Base-by-base conservation (phyloP, 2,113 vertebrate species). In the Mus musculus region DNA sequence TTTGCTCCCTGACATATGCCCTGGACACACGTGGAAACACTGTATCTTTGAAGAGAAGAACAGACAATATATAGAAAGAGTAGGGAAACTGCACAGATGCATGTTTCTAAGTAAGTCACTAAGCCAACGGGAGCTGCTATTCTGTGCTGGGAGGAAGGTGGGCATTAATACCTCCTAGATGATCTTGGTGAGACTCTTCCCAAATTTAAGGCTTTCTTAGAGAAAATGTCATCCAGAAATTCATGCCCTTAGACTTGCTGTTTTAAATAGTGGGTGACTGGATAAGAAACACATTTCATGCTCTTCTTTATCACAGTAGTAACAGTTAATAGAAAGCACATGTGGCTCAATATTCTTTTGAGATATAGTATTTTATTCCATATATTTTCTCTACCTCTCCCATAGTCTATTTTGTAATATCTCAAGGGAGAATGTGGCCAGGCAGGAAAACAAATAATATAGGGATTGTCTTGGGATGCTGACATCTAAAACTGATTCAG, bases 261-360 rank as follows among this genome's bases (percentile, higher is more conserved):
- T 89, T 49, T 88, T 93, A 72, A 88, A 14, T 63, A 92, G 61
- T 17, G 14, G 13, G 36, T 17, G 88, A 42, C 5, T 88, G 16
- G n/a, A 96, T 91, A 54, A 94, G 75, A 96, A 88, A 42, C 87
- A 78, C 19, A 92, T 95, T 93, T 93, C 24, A 92, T 93, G 89
- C 91, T 92, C 72, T 95, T 92, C 72, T 95, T 96, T 80, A 22
- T 61, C 69, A 46, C 90, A 63, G 69, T 76, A 49, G 69, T 94
- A 87, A 87, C 63, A 91, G 94, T 91, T 73, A 93, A 72, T 87
- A 63, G 33, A 89, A 26, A 54, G 24, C 94, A 84, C 82, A 86
- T 82, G 54, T 76, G 52, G n/a, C 67, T 94, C 39, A 89, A 42
- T 89, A 89, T 78, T 92, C 80, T 88, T 90, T 94, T 89, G 89